Evolutionary conservation across 1,140 invertebrate species (phyloP), one percentile per base, ranked within the genome.

Genomic region (Drosophila mauritiana): DNA sequence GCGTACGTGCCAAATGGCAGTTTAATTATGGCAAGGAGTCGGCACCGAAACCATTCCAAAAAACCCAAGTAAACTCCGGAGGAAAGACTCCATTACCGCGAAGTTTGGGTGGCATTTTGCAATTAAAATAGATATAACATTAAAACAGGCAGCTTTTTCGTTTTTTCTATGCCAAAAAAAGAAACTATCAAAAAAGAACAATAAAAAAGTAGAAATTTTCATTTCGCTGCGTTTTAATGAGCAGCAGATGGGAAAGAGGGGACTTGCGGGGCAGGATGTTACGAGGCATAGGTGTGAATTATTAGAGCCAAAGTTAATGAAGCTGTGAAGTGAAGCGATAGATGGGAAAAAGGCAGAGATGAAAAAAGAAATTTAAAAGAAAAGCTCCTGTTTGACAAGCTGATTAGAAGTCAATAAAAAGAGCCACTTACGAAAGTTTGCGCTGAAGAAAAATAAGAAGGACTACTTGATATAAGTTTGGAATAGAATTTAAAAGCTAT

Each of bases 1-100:
- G 70, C 61, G 80, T 83, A 83, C 80, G 80, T 83, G 80, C 80
- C 80, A 83, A 83, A 83, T 83, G 80, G 70, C 80, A 83, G 70
- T 83, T 83, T 83, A 83, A 83, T 83, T 83, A 83, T 83, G 72
- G 59, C 54, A 59, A 63, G 62, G 48, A 73, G 37, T 43, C 64
- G 64, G n/a, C 42, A 65, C 34, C 36, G 46, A 51, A 43, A 22
- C 59, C 64, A 52, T 52, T 61, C 46, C 34, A 37, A 34, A 49
- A 40, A 70, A 36, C 20, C 11, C 11, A 52, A 7, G n/a, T 40
- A 57, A 69, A 61, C 72, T 77, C 25, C n/a, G n/a, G 12, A 34
- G 15, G 59, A 69, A 54, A 37, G 15, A 58, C 55, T 59, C 73
- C 56, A 67, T 63, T 67, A 69, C 56, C 45, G 39, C 12, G 68